phyloP scores from a whole-genome alignment of 2,888 invertebrate genomes.

The Eristalis pertinax region DNA sequence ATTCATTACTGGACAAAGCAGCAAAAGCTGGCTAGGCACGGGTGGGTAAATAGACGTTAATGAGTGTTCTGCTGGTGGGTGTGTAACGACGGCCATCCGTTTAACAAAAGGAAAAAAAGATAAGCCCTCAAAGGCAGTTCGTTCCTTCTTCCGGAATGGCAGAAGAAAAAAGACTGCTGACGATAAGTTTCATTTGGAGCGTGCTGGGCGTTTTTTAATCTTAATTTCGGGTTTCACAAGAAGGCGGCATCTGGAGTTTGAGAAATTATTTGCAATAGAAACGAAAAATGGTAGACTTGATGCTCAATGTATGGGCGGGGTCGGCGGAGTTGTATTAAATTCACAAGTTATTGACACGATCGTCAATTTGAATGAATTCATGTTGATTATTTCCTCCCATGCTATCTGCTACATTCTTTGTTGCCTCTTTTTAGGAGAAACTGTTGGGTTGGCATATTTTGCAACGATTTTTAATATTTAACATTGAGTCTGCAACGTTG shows the following conservation, averaged over 20 bases:
- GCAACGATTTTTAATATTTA: no score
- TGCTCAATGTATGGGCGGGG: not conserved
- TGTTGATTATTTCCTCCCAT: not conserved
- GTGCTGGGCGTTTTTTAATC: conserved; percentile 4
- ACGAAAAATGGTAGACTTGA: not conserved
- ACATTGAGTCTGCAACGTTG: not conserved
- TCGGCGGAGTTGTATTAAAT: not conserved
- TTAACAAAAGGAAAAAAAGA: conserved; percentile 6
- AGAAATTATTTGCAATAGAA: not conserved
- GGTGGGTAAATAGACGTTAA: conserved; percentile 47
- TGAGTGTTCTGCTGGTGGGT: conserved; percentile 27
- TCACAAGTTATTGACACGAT: not conserved
- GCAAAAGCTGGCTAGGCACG: not conserved
- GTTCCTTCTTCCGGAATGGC: not conserved
- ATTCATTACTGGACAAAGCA: conserved; percentile 16
- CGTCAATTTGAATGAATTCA: not conserved
- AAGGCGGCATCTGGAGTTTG: not conserved
- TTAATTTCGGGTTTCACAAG: not conserved
- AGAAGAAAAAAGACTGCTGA: not conserved
- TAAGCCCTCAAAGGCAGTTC: conserved; percentile 12
- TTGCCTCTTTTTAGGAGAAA: not conserved
- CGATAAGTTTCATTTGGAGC: conserved; percentile 13
- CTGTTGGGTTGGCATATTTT: no score
- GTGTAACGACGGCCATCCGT: not conserved
- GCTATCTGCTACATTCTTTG: not conserved